Conservation (phyloP, 2,113 vertebrate species). For the Ictidomys tridecemlineatus region DNA sequence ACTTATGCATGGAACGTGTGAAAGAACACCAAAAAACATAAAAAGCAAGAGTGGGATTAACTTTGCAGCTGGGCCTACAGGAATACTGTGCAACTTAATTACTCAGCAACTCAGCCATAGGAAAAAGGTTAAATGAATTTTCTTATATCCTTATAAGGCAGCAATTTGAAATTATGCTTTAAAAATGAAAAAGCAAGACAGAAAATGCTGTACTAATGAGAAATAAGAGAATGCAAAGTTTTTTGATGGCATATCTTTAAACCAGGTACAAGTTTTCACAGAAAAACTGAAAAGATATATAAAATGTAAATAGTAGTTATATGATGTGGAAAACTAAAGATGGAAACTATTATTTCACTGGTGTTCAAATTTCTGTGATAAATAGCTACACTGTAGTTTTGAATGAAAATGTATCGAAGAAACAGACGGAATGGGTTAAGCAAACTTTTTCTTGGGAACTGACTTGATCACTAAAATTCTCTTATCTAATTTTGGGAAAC, state of each 20-base stretch:
- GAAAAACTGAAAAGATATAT: neutral
- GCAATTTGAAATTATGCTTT: neutral
- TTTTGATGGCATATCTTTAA: neutral
- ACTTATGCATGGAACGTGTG: neutral
- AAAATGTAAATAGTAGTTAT: neutral
- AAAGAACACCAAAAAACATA: neutral
- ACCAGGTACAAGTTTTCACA: neutral
- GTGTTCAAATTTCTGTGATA: neutral
- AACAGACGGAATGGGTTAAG: neutral
- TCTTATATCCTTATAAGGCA: neutral
- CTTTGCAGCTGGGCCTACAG: neutral
- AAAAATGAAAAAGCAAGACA: neutral
- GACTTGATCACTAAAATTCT: constrained; percentile 76
- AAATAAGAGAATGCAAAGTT: neutral
- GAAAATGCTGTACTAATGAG: neutral
- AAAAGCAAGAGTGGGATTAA: neutral
- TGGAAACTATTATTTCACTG: neutral
- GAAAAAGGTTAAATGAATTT: neutral
- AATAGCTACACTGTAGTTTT: neutral
- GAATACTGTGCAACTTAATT: neutral
- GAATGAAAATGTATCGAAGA: neutral
- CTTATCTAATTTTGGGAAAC: constrained; percentile 80
- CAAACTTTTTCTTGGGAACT: constrained; percentile 71
- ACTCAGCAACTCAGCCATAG: neutral
- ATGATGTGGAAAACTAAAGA: neutral